A percentile compares a stretch with the other conserved stretches of the same genome.
phyloP scores from a whole-genome alignment of 2,888 invertebrate genomes.

The Taenaris catops region DNA sequence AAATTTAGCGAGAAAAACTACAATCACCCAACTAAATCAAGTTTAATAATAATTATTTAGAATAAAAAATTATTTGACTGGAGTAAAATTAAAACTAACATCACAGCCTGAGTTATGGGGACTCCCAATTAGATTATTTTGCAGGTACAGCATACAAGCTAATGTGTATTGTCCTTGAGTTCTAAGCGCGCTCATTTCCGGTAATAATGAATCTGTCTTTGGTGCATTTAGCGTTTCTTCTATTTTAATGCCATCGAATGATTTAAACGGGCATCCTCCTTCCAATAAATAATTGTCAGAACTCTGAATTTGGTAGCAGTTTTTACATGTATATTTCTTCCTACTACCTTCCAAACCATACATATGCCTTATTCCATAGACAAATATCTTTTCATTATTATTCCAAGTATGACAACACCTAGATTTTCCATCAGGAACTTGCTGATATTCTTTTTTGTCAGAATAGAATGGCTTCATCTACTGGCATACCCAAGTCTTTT shows the following conservation, averaged over 20 bases:
- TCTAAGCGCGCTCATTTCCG: constrained; percentile 48
- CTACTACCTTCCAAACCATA: constrained; percentile 86
- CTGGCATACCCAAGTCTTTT: constrained; percentile 84
- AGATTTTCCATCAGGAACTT: constrained; percentile 57
- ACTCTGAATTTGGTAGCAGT: constrained; percentile 79
- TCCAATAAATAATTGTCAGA: constrained; percentile 71
- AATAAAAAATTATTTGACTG: constrained; percentile 50
- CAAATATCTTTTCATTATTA: constrained; percentile 79
- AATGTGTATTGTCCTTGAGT: constrained; percentile 39
- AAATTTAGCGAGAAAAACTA: no score
- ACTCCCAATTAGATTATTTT: constrained; percentile 26
- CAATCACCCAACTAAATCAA: no score
- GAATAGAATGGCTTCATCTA: constrained; percentile 82
- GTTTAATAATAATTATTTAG: constrained; percentile 1
- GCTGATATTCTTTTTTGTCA: constrained; percentile 83
- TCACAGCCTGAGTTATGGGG: constrained; percentile 33
- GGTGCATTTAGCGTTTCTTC: constrained; percentile 40
- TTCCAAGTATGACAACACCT: constrained; percentile 83
- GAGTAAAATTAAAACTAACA: constrained; percentile 55
- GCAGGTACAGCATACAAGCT: constrained; percentile 46
- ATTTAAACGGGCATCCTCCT: constrained; percentile 83
- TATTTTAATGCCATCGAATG: constrained; percentile 70
- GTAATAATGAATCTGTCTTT: constrained; percentile 31
- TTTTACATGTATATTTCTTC: constrained; percentile 80
- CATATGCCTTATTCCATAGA: constrained; percentile 85